Evolutionary conservation across 1,140 invertebrate species (phyloP).

Genomic region (Drosophila fuyamai): DNA sequence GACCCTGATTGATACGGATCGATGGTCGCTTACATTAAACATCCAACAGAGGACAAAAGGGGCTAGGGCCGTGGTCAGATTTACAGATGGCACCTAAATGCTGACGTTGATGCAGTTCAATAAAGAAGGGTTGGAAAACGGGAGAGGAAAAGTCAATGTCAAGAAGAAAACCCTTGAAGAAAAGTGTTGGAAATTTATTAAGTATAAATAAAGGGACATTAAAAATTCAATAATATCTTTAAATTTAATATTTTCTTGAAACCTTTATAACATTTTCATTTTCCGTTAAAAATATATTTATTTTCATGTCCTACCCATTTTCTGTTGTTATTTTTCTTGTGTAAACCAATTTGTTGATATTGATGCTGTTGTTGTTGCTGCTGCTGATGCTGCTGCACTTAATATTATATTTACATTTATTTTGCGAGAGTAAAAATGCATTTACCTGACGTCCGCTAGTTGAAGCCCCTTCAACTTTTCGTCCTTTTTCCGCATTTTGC

Average conservation of each 20-base stretch:
- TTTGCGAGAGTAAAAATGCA: conserved; percentile 52
- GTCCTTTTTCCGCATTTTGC: conserved; percentile 1
- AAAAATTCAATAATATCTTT: too few relatives aligned
- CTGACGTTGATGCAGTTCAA: conserved; percentile 19
- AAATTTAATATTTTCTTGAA: neutral
- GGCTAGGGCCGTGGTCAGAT: conserved; percentile 4
- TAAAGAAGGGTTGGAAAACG: neutral
- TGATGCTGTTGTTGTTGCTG: conserved; percentile 25
- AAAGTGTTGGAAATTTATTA: too few relatives aligned
- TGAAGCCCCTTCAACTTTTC: conserved; percentile 19
- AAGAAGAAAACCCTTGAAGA: too few relatives aligned
- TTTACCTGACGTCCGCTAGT: conserved; percentile 49
- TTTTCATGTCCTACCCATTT: conserved; percentile 14
- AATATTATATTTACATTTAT: conserved; percentile 73
- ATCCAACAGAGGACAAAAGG: conserved; percentile 1
- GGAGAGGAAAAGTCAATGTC: neutral
- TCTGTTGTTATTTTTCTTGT: conserved; percentile 29
- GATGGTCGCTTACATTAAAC: conserved; percentile 38
- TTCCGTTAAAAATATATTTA: conserved; percentile 27
- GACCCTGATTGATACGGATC: conserved; percentile 61
- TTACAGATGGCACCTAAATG: conserved; percentile 21
- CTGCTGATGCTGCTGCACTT: conserved; percentile 35
- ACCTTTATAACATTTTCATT: neutral
- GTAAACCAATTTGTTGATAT: conserved; percentile 54
- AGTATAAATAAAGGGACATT: too few relatives aligned